Evolutionary conservation across 2,797 vertebrate species (phyloP).

Genomic region (Esox lucius): DNA sequence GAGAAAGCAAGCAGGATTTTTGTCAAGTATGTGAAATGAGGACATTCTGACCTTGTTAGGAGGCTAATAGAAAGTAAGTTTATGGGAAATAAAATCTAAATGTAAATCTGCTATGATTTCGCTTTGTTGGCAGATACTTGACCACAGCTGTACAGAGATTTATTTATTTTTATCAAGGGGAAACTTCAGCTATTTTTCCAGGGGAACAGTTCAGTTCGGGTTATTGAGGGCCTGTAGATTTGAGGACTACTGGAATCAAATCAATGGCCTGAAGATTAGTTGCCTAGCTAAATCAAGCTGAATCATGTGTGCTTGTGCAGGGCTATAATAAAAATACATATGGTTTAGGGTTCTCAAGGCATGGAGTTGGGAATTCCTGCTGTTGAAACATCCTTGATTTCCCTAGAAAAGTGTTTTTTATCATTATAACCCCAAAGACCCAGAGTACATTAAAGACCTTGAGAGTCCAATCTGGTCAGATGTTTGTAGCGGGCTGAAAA

Average conservation of each 20-base stretch:
- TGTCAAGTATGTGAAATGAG: neutral
- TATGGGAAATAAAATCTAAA: conserved; percentile 54
- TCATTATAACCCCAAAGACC: neutral
- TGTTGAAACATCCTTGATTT: neutral
- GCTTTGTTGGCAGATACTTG: neutral
- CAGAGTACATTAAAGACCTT: neutral
- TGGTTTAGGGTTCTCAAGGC: no score
- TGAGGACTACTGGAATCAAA: no score
- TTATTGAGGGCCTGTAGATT: no score
- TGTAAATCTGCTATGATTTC: conserved; percentile 10
- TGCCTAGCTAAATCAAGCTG: no score
- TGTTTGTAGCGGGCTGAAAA: neutral
- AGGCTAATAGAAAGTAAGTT: neutral
- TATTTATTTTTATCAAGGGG: neutral
- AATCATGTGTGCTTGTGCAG: no score
- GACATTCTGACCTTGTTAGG: neutral
- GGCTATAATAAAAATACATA: no score
- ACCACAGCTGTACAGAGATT: conserved; percentile 6
- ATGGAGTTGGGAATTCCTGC: no score
- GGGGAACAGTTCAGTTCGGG: neutral
- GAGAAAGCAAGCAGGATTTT: conserved; percentile 18
- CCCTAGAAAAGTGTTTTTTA: neutral
- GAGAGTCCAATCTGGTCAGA: neutral
- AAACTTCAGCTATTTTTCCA: conserved; percentile 19
- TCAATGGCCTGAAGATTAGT: no score